phyloP scores from a whole-genome alignment of 2,113 vertebrate genomes.

The Parus major region DNA sequence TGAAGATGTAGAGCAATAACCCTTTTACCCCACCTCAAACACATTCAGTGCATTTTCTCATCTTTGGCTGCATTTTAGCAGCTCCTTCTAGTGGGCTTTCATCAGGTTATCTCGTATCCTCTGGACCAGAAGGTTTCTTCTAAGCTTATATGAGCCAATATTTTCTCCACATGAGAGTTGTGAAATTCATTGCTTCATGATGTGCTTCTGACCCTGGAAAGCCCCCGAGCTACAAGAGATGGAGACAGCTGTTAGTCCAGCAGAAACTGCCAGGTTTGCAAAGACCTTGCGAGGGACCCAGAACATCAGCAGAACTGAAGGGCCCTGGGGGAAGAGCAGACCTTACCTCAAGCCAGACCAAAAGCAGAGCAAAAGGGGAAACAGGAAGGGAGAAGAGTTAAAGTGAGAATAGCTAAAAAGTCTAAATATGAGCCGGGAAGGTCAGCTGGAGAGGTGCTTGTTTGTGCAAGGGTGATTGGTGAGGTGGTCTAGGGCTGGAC shows the following conservation, averaged over 20 bases:
- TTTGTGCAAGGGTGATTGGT: background rate
- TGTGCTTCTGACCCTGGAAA: slow-evolving; percentile 34
- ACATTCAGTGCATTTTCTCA: background rate
- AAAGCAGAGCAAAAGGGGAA: background rate
- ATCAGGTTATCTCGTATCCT: background rate
- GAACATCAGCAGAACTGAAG: slow-evolving; percentile 34
- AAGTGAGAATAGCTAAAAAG: background rate
- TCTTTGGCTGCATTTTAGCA: background rate
- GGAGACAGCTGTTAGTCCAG: slow-evolving; percentile 60
- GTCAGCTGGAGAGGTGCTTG: background rate
- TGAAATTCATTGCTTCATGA: slow-evolving; percentile 48
- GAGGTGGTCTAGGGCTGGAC: background rate
- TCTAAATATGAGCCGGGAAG: background rate
- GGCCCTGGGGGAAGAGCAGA: background rate
- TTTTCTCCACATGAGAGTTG: slow-evolving; percentile 28
- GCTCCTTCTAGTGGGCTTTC: background rate
- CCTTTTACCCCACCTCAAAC: background rate
- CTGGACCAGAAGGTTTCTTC: slow-evolving; percentile 10
- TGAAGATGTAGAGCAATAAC: background rate
- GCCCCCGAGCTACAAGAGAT: slow-evolving; percentile 19
- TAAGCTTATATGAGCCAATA: slow-evolving; percentile 6
- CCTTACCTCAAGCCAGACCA: background rate
- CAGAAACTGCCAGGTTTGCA: slow-evolving; percentile 41
- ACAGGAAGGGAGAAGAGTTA: background rate
- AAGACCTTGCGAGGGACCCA: slow-evolving; percentile 21